Evolutionary conservation across 2,888 invertebrate species (phyloP), one percentile per base, ranked within the genome.

Genomic region (Trachelus tabidus): DNA sequence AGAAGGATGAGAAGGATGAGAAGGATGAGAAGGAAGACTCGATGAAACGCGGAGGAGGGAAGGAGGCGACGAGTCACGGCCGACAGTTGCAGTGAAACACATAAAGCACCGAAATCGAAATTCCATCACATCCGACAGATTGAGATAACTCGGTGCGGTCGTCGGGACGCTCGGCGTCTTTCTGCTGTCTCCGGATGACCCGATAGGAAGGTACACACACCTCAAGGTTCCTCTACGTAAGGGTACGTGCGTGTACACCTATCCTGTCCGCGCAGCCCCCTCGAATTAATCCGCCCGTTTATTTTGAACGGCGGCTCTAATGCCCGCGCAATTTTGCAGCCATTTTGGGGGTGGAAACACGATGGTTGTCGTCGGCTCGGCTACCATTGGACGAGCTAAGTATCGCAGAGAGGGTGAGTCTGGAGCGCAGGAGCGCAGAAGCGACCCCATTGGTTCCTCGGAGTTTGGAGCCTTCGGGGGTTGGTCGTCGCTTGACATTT

Each of bases 241-340:
- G 68, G 69, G 75, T 68, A 75, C 71, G 23, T 12, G n/a, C 4
- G 30, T 37, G 69, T 12, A 30, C 69, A 30, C 30, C 69, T 12
- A 33, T 69, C 77, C 80, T 80, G 81, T 81, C 84, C 78, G 77
- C 80, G 79, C 84, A 76, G 79, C 77, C 81, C 85, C 86, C 87
- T 87, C 86, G 87, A 89, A 89, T 90, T 91, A 90, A 91, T 90
- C 89, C 90, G 88, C 87, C 90, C 90, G 90, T 91, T 91, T 90
- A 91, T 90, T 90, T 87, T 87, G 87, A 90, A 89, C 89, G 88
- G 81, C 82, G 81, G 85, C 88, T 78, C 85, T 89, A 90, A 90
- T 89, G 85, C 87, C 85, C 88, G 88, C 86, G 86, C 85, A 86
- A 89, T 90, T 89, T 90, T 86, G 89, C 89, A 90, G 91, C 91